Base-by-base conservation (phyloP, 2,113 vertebrate genomes). In the Apteryx owenii region DNA sequence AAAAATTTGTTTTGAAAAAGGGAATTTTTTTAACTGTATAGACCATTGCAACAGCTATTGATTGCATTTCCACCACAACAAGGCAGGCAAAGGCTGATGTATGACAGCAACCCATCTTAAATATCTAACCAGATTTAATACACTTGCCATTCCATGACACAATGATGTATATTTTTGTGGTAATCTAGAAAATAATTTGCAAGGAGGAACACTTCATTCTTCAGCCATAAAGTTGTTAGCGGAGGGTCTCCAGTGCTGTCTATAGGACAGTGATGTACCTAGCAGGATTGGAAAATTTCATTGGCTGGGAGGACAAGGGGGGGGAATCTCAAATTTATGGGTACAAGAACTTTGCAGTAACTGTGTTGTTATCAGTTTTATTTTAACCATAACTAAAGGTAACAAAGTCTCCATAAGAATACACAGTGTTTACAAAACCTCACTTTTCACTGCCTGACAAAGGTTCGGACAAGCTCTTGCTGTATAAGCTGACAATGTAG, bases 111-210 rank as follows among this genome's bases (percentile, higher is more conserved):
- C 61, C 77, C 60, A 93, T 91, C 96, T 93, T 62, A 75, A 87
- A 96, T 93, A 92, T 97, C 66, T 50, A 87, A 90, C 81, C 58
- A 97, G 95, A 96, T 85, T 94, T 94, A 95, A 94, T 92, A 91
- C 7, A 80, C 81, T 92, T 95, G 91, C 91, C 91, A 89, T 89
- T 56, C 91, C 58, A 2, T 80, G 92, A 85, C 94, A 96, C 75
- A 72, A 70, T 94, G 94, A 95, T 94, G 78, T 26, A 95, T 88
- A 72, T 51, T 70, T 95, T 66, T 71, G 88, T 93, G 79, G 88
- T 81, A 88, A 96, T 93, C 86, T 65, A 61, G 81, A 87, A 87
- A 62, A 75, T 90, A 90, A 96, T 61, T 89, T 94, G 73, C 91
- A 82, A 85, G 77, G 85, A 96, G 79, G 69, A 90, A 58, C 77